Evolutionary conservation across 2,113 vertebrate genomes (phyloP).

Genomic region (Noturus placidus): DNA sequence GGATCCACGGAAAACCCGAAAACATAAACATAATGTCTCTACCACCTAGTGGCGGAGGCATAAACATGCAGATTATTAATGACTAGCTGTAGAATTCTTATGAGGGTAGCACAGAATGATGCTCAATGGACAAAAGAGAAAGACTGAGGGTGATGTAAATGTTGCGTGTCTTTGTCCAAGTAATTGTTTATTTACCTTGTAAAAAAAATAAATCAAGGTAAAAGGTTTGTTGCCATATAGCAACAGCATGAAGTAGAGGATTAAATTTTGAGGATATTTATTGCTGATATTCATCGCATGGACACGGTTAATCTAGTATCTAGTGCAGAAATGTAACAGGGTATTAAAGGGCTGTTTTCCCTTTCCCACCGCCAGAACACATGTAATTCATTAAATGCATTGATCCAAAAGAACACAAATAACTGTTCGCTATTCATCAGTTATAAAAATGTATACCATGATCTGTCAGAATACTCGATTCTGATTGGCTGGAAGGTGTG

Average conservation of each 20-base stretch:
- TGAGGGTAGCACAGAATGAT: neutral
- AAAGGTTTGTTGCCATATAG: neutral
- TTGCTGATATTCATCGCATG: neutral
- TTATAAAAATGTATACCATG: neutral
- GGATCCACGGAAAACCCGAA: neutral
- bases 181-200: neutral
- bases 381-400: neutral
- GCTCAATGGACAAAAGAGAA: neutral
- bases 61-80: neutral
- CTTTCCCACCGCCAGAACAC: neutral
- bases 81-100: neutral
- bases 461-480: no score
- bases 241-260: neutral
- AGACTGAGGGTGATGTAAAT: neutral
- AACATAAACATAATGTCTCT: neutral
- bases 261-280: neutral
- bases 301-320: neutral
- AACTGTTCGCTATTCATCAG: neutral
- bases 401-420: neutral
- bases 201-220: neutral
- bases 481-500: no score
- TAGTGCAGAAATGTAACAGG: neutral
- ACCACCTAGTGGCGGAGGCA: neutral
- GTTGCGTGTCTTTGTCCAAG: neutral
- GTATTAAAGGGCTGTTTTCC: neutral